Evolutionary conservation across 2,888 invertebrate genomes (phyloP), one percentile per base, ranked within the genome.

Genomic region (Gnatocerus cornutus): DNA sequence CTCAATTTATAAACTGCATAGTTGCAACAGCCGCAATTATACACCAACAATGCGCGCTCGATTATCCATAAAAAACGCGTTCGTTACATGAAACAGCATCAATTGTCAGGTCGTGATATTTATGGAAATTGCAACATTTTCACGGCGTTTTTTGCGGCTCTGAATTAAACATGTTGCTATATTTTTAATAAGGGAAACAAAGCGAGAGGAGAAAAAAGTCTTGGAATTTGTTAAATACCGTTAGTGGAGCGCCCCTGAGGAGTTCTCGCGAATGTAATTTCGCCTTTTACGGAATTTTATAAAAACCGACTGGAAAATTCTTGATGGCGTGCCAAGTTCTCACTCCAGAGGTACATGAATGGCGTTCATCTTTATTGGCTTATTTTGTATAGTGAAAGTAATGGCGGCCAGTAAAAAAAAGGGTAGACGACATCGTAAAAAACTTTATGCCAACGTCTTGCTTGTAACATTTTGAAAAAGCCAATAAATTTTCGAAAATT

Each of bases 151-250:
- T 21, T 21, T 21, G 4, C 21, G 4, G 21, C 21, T 1, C 7
- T 41, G 41, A 55, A 58, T 58, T 41, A 58, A 58, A 58, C 56
- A 43, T 27, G 13, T 39, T 14, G n/a, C 41, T 55, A 30, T 52
- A 52, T 52, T 52, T 52, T 52, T 52, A 52, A 52, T 52, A 52
- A 52, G 13, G n/a, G n/a, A 9, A 46, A 10, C 27, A n/a, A 29
- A 50, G n/a, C 3, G 48, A 10, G n/a, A 48, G 7, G 21, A 8
- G 8, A 3, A 16, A 43, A 56, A 56, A 56, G n/a, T n/a, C n/a
- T n/a, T n/a, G n/a, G n/a, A 58, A 55, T 39, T 39, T 41, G 56
- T 58, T 41, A 43, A 58, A 58, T 41, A 58, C 41, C 43, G 56
- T 41, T 55, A 21, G 30, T 52, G 41, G 5, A n/a, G 16, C 30